Conservation (phyloP, 2,113 vertebrate species). For the Verasper variegatus region DNA sequence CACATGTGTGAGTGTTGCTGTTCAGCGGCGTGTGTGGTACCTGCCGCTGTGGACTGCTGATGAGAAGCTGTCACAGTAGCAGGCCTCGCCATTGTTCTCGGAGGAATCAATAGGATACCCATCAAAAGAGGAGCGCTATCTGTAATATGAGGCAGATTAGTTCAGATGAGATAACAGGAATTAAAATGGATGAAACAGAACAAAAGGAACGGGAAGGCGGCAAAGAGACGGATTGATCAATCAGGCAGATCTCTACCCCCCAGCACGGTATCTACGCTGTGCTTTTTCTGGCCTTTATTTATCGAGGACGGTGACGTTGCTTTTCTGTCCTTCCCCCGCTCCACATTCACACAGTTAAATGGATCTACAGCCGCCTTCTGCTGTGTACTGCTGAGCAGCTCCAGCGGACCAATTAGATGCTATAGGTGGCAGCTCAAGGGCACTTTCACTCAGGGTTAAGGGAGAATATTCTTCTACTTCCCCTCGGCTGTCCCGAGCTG, state of each 20-base stretch:
- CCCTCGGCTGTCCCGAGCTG: not conserved
- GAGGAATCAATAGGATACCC: constrained; percentile 59
- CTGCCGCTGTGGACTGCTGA: not conserved
- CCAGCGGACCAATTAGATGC: constrained; percentile 3
- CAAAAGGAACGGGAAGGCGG: constrained; percentile 37
- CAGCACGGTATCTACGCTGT: not conserved
- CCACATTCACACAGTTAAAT: constrained; percentile 1
- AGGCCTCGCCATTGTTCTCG: constrained; percentile 48
- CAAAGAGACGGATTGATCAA: constrained; percentile 32
- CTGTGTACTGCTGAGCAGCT: not conserved
- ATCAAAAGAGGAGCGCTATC: constrained; percentile 61
- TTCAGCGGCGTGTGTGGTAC: constrained; percentile 3
- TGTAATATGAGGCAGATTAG: constrained; percentile 63
- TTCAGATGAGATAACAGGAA: constrained; percentile 63
- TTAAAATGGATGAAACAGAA: constrained; percentile 61
- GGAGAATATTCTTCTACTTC: not conserved
- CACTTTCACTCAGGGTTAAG: constrained; percentile 2
- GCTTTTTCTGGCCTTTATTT: constrained; percentile 23
- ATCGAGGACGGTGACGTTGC: not conserved
- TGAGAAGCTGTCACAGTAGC: constrained; percentile 30
- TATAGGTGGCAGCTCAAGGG: constrained; percentile 11
- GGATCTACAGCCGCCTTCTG: not conserved
- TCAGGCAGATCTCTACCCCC: constrained; percentile 49
- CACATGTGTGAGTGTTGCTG: constrained; percentile 4
- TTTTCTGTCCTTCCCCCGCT: not conserved